A percentile compares a stretch with the other conserved stretches of the same genome.
These are phyloP conservation scores for Callocephalon fimbriatum DNA, from an alignment of 2,113 vertebrate species.

Conservation along the genomic window DNA sequence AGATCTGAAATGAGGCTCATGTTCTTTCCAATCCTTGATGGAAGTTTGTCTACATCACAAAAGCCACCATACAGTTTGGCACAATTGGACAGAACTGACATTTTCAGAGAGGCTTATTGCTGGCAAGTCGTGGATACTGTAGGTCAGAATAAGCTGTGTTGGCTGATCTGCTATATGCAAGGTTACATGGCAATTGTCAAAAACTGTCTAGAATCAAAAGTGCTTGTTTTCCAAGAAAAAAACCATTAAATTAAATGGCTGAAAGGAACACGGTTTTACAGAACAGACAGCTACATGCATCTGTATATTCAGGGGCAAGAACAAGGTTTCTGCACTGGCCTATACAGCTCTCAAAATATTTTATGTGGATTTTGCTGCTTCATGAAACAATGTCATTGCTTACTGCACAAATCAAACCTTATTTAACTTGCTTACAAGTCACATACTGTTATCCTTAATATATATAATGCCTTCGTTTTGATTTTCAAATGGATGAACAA, in stretches of 20 bases:
- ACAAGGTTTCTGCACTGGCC: neutral
- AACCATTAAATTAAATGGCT: accelerated
- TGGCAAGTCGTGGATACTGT: neutral
- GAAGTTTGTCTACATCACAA: slow-evolving; percentile 41
- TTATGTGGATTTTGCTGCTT: neutral
- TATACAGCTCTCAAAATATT: neutral
- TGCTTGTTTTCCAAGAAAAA: neutral
- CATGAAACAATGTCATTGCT: neutral
- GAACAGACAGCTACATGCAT: neutral
- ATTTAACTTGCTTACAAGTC: neutral
- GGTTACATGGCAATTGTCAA: neutral
- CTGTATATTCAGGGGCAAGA: neutral
- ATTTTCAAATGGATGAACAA: neutral
- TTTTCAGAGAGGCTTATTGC: neutral
- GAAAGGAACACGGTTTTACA: neutral
- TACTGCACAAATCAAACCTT: neutral
- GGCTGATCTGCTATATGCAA: neutral
- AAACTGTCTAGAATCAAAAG: neutral
- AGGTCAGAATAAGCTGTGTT: neutral
- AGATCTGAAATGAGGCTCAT: neutral
- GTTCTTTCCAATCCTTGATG: neutral
- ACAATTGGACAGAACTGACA: slow-evolving; percentile 16
- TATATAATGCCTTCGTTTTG: neutral
- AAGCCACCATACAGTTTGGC: neutral
- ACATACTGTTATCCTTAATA: too few species aligned